phyloP scores from a whole-genome alignment of 2,888 invertebrate genomes.

The Andrena minutula region DNA sequence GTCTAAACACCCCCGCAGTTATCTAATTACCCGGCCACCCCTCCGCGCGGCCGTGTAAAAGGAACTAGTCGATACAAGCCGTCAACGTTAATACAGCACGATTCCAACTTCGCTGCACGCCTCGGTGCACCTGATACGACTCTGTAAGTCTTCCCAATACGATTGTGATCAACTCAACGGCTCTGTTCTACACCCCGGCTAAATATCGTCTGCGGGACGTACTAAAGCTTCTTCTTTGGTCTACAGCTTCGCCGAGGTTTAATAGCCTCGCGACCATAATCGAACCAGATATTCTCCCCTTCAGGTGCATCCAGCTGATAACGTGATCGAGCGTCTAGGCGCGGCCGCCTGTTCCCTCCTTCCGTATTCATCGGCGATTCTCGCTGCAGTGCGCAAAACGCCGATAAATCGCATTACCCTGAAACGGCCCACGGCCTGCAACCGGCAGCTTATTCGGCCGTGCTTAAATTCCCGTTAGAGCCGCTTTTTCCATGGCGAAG shows the following conservation, averaged over 20 bases:
- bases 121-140: no score
- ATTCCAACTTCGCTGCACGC: no score
- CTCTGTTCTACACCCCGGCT: no score
- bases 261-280: slow-evolving; percentile 21
- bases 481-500: slow-evolving; percentile 41
- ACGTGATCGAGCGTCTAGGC: slow-evolving; percentile 3
- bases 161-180: no score
- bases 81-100: no score
- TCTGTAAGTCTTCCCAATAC: no score
- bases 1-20: neutral
- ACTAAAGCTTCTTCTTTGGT: no score
- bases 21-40: no score
- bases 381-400: slow-evolving; percentile 66
- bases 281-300: slow-evolving; percentile 14
- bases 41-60: no score
- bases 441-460: slow-evolving; percentile 65
- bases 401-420: slow-evolving; percentile 75
- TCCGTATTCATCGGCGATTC: slow-evolving; percentile 67
- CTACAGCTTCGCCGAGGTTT: neutral
- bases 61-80: no score
- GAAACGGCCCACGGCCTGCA: slow-evolving; percentile 41
- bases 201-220: no score
- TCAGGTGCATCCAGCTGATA: neutral
- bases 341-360: slow-evolving; percentile 8
- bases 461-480: slow-evolving; percentile 73